These are phyloP conservation scores for Sarcophaga peregrina DNA, from an alignment of 1,140 invertebrate genomes.

Conservation along the genomic window DNA sequence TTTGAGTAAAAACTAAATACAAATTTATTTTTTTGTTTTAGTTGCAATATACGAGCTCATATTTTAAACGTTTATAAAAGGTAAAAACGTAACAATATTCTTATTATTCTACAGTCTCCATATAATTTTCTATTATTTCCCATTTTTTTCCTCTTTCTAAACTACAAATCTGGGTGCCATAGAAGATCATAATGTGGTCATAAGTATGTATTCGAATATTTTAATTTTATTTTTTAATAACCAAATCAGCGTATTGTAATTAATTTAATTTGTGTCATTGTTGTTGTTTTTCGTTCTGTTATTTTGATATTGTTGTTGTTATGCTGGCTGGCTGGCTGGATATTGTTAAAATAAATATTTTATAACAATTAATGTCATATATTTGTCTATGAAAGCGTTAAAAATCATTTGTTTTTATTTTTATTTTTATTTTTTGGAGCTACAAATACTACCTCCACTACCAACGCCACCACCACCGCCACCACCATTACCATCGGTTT, in stretches of 20 bases:
- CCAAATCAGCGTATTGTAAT: neutral
- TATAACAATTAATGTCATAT: constrained; percentile 66
- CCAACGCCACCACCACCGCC: neutral
- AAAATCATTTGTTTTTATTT: constrained; percentile 59
- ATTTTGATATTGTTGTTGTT: too few relatives aligned
- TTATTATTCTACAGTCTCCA: too few relatives aligned
- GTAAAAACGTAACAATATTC: too few relatives aligned
- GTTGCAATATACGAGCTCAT: too few relatives aligned
- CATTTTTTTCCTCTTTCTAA: too few relatives aligned
- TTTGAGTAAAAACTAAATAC: too few relatives aligned
- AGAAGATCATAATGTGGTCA: too few relatives aligned
- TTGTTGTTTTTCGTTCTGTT: neutral
- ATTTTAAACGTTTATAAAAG: too few relatives aligned
- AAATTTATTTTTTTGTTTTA: too few relatives aligned
- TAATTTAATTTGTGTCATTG: constrained; percentile 4
- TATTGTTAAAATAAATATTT: constrained; percentile 60
- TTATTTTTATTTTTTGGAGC: constrained; percentile 21
- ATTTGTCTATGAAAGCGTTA: constrained; percentile 65
- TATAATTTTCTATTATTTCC: too few relatives aligned
- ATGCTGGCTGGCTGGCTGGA: neutral
- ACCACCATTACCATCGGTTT: neutral
- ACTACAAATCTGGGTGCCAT: too few relatives aligned
- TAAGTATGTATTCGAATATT: too few relatives aligned
- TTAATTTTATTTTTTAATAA: neutral
- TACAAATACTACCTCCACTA: constrained; percentile 22